These are phyloP conservation scores for Cephus pygmeus DNA, from an alignment of 2,888 invertebrate species.

Conservation along the genomic window DNA sequence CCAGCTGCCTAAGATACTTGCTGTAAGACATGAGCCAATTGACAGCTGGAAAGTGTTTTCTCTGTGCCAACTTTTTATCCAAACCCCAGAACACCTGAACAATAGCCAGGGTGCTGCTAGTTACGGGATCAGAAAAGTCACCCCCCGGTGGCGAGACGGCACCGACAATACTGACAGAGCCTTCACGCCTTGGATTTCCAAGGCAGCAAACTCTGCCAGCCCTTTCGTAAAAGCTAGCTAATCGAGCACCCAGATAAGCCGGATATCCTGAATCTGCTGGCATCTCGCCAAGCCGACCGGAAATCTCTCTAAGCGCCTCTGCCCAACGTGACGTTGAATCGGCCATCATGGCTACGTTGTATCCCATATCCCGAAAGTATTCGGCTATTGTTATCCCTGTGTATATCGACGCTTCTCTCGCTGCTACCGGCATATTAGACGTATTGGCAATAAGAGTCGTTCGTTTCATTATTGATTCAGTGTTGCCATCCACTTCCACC, in stretches of 20 bases:
- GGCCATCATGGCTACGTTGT: conserved; percentile 92
- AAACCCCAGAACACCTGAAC: conserved; percentile 99
- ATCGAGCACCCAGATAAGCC: conserved; percentile 94
- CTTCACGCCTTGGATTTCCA: conserved; percentile 95
- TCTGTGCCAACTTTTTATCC: conserved; percentile 96
- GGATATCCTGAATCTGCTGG: conserved; percentile 98
- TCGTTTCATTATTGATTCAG: conserved; percentile 79
- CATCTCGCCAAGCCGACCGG: conserved; percentile 98
- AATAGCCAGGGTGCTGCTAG: conserved; percentile 95
- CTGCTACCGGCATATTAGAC: conserved; percentile 95
- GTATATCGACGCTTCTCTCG: conserved; percentile 98
- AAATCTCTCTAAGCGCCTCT: conserved; percentile 87
- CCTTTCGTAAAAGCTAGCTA: conserved; percentile 98
- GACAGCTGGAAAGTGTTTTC: conserved; percentile 99
- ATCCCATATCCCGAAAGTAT: conserved; percentile 98
- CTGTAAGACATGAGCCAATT: conserved; percentile 97
- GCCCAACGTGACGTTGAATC: conserved; percentile 84
- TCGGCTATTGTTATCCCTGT: conserved; percentile 97
- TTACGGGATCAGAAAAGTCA: conserved; percentile 99
- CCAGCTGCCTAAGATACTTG: conserved; percentile 95
- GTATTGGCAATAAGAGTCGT: conserved; percentile 79
- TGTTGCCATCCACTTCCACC: conserved; percentile 73
- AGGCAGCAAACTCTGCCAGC: conserved; percentile 94
- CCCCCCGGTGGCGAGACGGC: conserved; percentile 99
- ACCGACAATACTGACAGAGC: conserved; percentile 97